Evolutionary conservation across 2,113 vertebrate genomes (phyloP).

Genomic region (Nannospalax galili): DNA sequence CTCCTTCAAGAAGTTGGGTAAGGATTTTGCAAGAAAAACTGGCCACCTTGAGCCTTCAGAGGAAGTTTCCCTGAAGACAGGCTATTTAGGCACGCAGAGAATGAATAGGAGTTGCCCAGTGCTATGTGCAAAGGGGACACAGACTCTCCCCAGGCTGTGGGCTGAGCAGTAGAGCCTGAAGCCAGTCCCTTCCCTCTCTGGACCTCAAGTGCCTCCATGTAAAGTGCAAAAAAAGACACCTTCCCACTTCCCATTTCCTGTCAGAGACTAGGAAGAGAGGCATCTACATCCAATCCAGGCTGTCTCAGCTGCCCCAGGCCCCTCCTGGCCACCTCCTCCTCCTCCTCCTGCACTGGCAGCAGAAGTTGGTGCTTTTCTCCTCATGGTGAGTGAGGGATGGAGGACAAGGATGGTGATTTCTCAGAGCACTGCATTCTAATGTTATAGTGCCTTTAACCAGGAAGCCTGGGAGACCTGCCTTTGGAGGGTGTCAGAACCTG

Average conservation of each 20-base stretch:
- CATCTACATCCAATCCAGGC: background rate
- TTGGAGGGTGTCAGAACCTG: background rate
- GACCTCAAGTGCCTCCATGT: background rate
- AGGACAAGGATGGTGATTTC: background rate
- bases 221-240: background rate
- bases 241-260: background rate
- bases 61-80: background rate
- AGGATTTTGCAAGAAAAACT: background rate
- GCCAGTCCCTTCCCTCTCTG: background rate
- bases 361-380: no score
- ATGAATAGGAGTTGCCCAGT: accelerated
- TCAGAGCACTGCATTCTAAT: background rate
- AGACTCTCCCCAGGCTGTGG: background rate
- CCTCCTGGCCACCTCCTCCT: background rate
- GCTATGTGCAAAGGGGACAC: accelerated
- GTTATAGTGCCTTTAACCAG: background rate
- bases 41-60: background rate
- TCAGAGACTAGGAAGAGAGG: background rate
- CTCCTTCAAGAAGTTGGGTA: background rate
- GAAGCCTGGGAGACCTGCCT: background rate
- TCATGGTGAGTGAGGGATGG: background rate
- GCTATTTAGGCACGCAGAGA: accelerated
- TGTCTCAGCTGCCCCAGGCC: no score
- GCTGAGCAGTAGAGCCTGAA: background rate
- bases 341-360: background rate